These are phyloP conservation scores for Asteroscopus sphinx DNA, from an alignment of 2,888 invertebrate species.

Conservation along the genomic window DNA sequence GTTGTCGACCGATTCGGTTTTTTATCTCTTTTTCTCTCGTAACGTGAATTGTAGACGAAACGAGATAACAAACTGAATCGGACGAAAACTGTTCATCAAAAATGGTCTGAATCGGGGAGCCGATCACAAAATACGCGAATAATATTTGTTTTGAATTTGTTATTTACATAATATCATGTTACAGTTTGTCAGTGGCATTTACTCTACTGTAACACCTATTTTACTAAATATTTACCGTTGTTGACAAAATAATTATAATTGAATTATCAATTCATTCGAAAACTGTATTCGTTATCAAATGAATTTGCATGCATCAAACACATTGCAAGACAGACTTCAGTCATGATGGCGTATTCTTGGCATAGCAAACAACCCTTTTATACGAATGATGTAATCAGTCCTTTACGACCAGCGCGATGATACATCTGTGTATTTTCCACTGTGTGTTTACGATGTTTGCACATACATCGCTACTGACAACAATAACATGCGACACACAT, in stretches of 20 bases:
- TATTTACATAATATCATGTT: constrained; percentile 4
- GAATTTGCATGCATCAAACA: constrained; percentile 15
- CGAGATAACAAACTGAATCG: too few relatives aligned
- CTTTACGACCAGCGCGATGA: constrained; percentile 31
- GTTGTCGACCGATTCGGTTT: too few relatives aligned
- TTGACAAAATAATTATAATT: constrained; percentile 16
- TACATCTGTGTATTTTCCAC: constrained; percentile 21
- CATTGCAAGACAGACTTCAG: constrained; percentile 22
- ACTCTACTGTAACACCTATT: constrained; percentile 10
- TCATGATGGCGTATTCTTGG: constrained; percentile 23
- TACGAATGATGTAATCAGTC: constrained; percentile 27
- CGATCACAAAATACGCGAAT: constrained; percentile 42
- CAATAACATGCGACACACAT: constrained; percentile 64
- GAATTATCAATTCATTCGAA: constrained; percentile 6
- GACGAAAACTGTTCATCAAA: too few relatives aligned
- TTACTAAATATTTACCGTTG: constrained; percentile 11
- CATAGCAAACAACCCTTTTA: constrained; percentile 29
- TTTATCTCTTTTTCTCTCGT: too few relatives aligned
- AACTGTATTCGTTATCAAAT: constrained; percentile 7
- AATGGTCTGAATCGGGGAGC: too few relatives aligned
- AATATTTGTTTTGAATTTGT: constrained; percentile 33
- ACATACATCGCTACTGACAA: constrained; percentile 48
- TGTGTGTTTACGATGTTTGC: constrained; percentile 43
- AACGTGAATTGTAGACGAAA: too few relatives aligned
- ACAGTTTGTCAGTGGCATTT: constrained; percentile 39